Base-by-base conservation (phyloP, 1,140 invertebrate genomes). In the Drusus annulatus region DNA sequence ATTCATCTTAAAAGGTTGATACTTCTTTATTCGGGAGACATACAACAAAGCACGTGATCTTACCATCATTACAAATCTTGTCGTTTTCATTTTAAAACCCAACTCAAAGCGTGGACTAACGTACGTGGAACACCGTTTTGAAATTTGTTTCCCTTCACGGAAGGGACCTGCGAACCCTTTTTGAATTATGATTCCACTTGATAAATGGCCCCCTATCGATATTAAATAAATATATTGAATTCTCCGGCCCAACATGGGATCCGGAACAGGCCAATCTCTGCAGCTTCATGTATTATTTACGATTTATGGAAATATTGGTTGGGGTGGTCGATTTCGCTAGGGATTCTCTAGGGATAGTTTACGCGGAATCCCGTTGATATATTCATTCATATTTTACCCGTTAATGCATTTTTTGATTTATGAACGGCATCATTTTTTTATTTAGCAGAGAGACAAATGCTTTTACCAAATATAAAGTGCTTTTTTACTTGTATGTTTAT, bases 321-420 rank as follows among this genome's bases (percentile, higher is more conserved):
- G 31, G 60, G 76, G 76, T 25, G 36, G 60, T 25, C 56, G 60
- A 52, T 77, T 63, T 77, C 62, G 54, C 50, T 13, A 45, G 1
- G 36, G 10, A 45, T 45, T 45, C 36, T 45, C 36, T 65, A 45
- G 76, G 76, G 62, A 77, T 77, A 77, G 76, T 77, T 77, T 77
- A 65, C 58, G 76, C 56, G 4, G 62, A 36, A 63, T 52, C 45
- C 51, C 73, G 45, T 78, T 83, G 81, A 83, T 83, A 80, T 83
- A 80, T 83, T 76, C 81, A 80, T 83, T 78, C 81, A 80, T 80
- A 80, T 83, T 80, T 83, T 78, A 80, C 60, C 71, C 78, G 78
- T 82, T 82, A 82, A 82, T 82, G 81, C 81, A 80, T 79, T 82
- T 82, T 82, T 82, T 79, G 81, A 82, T 82, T 82, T 82, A 82